These are phyloP conservation scores for Coptotermes formosanus DNA, from an alignment of 1,140 invertebrate genomes.

Conservation along the genomic window DNA sequence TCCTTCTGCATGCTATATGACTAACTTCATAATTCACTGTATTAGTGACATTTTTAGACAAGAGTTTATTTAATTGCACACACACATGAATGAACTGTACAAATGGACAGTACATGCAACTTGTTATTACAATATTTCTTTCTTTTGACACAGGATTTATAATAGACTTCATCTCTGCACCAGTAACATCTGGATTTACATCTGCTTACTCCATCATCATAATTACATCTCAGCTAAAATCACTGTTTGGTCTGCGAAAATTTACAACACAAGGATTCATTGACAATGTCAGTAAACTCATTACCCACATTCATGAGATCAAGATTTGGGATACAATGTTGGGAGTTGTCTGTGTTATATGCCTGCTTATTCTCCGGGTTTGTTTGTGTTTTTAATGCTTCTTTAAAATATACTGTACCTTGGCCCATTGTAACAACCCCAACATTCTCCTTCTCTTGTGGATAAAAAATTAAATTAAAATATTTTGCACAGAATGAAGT, in stretches of 20 bases:
- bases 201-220: constrained; percentile 91
- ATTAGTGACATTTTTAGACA: too few relatives aligned
- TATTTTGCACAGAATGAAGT: too few relatives aligned
- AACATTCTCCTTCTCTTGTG: too few relatives aligned
- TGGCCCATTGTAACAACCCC: too few relatives aligned
- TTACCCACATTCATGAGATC: constrained; percentile 55
- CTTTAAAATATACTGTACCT: too few relatives aligned
- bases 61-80: too few relatives aligned
- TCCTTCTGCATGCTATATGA: too few relatives aligned
- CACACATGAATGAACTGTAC: too few relatives aligned
- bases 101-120: too few relatives aligned
- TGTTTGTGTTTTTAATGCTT: constrained; percentile 38
- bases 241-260: constrained; percentile 67
- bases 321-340: constrained; percentile 61
- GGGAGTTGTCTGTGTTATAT: constrained; percentile 61
- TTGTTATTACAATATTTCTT: constrained; percentile 1
- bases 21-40: too few relatives aligned
- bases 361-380: constrained; percentile 66
- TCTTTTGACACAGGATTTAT: constrained; percentile 71
- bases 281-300: constrained; percentile 60
- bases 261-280: constrained; percentile 61
- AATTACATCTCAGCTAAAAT: constrained; percentile 83
- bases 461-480: too few relatives aligned
- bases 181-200: constrained; percentile 90
- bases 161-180: constrained; percentile 89